phyloP scores from a whole-genome alignment of 2,797 vertebrate genomes.

The Ficedula albicollis region DNA sequence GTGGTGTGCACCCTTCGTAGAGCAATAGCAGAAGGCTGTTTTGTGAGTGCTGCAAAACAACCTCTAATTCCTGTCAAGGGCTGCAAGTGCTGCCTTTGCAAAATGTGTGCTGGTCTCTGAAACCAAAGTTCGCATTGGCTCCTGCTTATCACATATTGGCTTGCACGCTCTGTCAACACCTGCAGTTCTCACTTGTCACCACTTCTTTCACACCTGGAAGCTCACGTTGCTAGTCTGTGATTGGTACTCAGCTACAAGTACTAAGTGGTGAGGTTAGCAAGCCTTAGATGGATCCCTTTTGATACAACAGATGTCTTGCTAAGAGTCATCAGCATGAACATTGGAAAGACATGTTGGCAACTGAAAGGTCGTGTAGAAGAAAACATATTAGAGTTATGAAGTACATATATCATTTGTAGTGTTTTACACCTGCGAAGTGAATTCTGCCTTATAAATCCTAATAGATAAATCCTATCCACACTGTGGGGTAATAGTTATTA shows the following conservation, averaged over 20 bases:
- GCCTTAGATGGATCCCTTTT: neutral
- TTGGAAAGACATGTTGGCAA: neutral
- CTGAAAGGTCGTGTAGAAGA: neutral
- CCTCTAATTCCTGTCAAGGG: neutral
- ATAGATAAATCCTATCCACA: neutral
- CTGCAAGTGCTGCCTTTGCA: constrained; percentile 13
- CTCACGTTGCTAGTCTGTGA: neutral
- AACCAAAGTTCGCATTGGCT: neutral
- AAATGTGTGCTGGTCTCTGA: neutral
- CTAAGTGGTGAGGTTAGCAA: neutral
- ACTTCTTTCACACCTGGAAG: constrained; percentile 23
- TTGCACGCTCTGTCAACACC: neutral
- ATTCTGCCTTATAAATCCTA: neutral
- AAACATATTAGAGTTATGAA: neutral
- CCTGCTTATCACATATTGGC: neutral
- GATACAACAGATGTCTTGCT: neutral
- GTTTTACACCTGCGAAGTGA: neutral
- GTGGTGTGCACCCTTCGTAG: neutral
- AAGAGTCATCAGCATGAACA: neutral
- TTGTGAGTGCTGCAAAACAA: neutral
- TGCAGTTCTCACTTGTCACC: neutral
- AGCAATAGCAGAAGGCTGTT: neutral
- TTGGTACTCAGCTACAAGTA: neutral
- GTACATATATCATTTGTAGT: neutral
- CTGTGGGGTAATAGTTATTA: neutral